Base-by-base conservation (phyloP, 2,888 invertebrate species). In the Ectemnius lituratus region DNA sequence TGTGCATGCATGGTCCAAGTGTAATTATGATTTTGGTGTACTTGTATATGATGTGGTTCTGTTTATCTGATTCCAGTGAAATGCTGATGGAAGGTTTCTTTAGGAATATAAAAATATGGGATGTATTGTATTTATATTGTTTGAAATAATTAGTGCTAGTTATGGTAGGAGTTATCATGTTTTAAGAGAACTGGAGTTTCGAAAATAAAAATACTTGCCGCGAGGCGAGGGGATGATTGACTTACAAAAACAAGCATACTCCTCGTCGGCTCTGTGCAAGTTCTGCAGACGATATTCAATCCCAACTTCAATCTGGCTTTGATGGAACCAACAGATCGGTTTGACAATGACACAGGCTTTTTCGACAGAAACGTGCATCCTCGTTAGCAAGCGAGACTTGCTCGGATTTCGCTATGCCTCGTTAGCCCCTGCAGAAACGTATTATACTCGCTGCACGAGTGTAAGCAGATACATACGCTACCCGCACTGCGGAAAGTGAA, bases 351-450 rank as follows among this genome's bases (percentile, higher is more conserved):
- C 60, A 18, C 46, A 27, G 2, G 18, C 52, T 18, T 59, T 68
- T 73, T 37, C 37, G 37, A 37, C 37, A 37, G 37, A 64, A 46
- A 27, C 58, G 37, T n/a, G 46, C 18, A 47, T 62, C 64, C 45
- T 18, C 23, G 47, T 62, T 23, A 11, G 18, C 58, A 16, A 16
- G 14, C 28, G 28, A 37, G 14, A n/a, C 27, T 64, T 70, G 49
- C 16, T 37, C 16, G 52, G 16, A 49, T 65, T 62, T 46, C 20
- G 13, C 59, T 20, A 18, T 61, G 52, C 56, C 62, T 62, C 67
- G 62, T 70, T 65, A 59, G 45, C 28, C 37, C 58, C 2, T 27
- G 37, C 62, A 49, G 18, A 58, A 66, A 45, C 18, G 14, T 14
- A 49, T 65, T 58, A 46, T 47, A 62, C 1, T n/a, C 28, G 64